Evolutionary conservation across 2,113 vertebrate species (phyloP), one percentile per base, ranked within the genome.

Genomic region (Anarrhichthys ocellatus): DNA sequence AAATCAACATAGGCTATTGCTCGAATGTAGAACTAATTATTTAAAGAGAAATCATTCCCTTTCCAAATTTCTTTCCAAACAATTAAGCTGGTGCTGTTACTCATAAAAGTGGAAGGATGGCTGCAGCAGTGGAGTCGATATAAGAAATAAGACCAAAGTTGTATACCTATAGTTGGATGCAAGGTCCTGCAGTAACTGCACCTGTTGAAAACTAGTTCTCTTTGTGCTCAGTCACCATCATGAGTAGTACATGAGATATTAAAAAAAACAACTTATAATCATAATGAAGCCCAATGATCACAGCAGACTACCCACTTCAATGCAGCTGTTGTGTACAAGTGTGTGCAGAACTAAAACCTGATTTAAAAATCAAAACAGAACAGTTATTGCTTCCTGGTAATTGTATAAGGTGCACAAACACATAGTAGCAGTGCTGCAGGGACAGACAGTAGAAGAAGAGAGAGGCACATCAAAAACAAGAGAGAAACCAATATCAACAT

Each of bases 401-500:
- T 66, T 27, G 15, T 69, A 18, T 46, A 46, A 76, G 52, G 2
- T 6, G 24, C 29, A 62, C 34, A 10, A 27, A 48, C 11, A 27
- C 42, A 50, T 29, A 62, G 20, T 13, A 29, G 54, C 29, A 64
- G 62, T 54, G 42, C 61, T 61, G 76, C 29, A 50, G 76, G 24
- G 65, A 69, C 20, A 24, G 11, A 78, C 9, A 34, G 64, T 6
- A 54, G 63, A 70, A 50, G 50, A 58, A 46, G 68, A 77, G 22
- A 72, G 5, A n/a, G 27, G 50, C 0, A 2, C 66, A 50, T 84
- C 71, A 81, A 64, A 73, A 62, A 62, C 73, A 66, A 34, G 38
- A 85, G 48, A 17, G 24, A 54, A 14, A 70, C 78, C 40, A 62
- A 24, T 71, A 27, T 42, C 63, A 87, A 81, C 59, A 56, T 27